Percentiles rank a stretch among this genome's conserved stretches.
These are phyloP conservation scores for Percopsis omiscomaycus DNA, from an alignment of 2,797 vertebrate genomes.

Conservation along the genomic window DNA sequence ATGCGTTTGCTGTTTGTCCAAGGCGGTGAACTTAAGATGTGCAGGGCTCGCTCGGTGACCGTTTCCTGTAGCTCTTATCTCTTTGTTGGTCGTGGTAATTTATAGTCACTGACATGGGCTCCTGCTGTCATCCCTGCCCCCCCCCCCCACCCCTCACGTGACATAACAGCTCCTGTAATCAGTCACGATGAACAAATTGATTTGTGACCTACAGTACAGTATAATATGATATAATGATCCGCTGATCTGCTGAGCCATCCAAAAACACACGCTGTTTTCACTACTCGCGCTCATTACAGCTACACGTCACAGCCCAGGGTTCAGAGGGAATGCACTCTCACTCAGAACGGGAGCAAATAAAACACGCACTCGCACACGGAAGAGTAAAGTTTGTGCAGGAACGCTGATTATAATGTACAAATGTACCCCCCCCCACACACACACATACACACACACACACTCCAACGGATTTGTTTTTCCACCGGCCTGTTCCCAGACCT, in stretches of 20 bases:
- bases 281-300: neutral
- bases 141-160: neutral
- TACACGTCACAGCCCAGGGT: too few species aligned
- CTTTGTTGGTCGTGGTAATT: neutral
- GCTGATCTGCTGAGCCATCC: constrained; percentile 8
- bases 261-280: too few species aligned
- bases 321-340: constrained; percentile 14
- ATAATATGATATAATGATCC: too few species aligned
- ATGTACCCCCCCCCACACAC: neutral
- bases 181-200: constrained; percentile 12
- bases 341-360: constrained; percentile 1
- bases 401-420: constrained; percentile 16
- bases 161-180: neutral
- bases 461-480: constrained; percentile 13
- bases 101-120: neutral
- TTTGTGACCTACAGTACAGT: constrained; percentile 1
- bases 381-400: constrained; percentile 16
- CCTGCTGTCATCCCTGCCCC: too few species aligned
- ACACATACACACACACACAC: neutral
- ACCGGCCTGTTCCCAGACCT: constrained; percentile 60
- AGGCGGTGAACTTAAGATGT: constrained; percentile 44
- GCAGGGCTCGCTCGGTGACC: neutral
- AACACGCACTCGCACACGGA: neutral
- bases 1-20: constrained; percentile 40
- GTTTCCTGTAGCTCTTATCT: neutral